Conservation (phyloP, 2,797 vertebrate genomes). For the Sebastiscus albofasciatus region DNA sequence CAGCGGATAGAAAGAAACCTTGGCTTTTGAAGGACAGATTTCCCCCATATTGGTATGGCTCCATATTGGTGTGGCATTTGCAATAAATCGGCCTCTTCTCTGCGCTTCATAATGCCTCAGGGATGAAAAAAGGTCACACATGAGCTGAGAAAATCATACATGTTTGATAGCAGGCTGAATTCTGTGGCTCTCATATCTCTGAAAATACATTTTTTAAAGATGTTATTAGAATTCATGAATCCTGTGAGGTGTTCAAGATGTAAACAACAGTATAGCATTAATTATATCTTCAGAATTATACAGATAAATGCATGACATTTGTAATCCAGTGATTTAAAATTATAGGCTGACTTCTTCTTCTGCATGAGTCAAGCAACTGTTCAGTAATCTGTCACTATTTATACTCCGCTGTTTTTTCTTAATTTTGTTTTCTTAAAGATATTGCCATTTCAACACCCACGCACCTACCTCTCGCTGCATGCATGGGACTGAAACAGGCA, state of each 20-base stretch:
- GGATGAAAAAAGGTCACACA: constrained; percentile 45
- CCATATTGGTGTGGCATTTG: constrained; percentile 49
- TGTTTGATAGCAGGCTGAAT: background rate
- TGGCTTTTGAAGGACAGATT: background rate
- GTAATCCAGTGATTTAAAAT: background rate
- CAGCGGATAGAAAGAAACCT: background rate
- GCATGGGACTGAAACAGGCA: background rate
- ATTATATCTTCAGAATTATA: background rate
- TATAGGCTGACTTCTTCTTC: background rate
- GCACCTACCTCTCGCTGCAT: background rate
- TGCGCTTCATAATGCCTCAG: constrained; percentile 15
- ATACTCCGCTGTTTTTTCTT: background rate
- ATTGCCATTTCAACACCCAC: background rate
- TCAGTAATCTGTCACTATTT: background rate
- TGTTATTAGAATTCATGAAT: background rate
- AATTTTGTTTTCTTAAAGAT: background rate
- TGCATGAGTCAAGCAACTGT: background rate
- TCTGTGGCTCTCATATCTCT: background rate
- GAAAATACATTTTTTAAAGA: background rate
- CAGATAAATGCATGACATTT: background rate
- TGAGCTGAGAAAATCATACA: constrained; percentile 9
- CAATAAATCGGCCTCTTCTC: constrained; percentile 28
- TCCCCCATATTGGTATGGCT: constrained; percentile 4
- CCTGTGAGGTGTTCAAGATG: background rate
- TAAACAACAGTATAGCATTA: background rate